Conservation (phyloP, 2,888 invertebrate genomes). For the Timema podura region DNA sequence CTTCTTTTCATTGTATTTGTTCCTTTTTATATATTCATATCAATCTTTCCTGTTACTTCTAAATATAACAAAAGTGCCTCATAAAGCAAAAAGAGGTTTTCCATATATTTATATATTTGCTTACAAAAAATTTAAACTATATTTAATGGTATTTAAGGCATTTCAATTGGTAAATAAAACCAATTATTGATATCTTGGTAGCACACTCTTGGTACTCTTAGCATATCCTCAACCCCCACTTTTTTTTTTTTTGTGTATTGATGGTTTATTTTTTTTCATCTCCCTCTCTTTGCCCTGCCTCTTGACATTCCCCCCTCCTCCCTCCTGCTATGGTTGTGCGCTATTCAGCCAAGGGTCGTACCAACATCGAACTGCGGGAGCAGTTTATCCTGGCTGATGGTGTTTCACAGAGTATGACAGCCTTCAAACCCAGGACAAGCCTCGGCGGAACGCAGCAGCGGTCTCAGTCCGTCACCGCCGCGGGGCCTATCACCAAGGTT, state of each 20-base stretch:
- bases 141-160: no score
- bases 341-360: slow-evolving; percentile 91
- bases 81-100: no score
- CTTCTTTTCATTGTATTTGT: no score
- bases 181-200: no score
- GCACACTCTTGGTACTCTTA: no score
- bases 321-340: slow-evolving; percentile 12
- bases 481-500: slow-evolving; percentile 93
- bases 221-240: no score
- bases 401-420: slow-evolving; percentile 97
- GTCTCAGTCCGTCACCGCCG: slow-evolving; percentile 35
- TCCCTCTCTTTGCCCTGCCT: slow-evolving; percentile 25
- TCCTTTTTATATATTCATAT: no score
- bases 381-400: slow-evolving; percentile 98
- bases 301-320: slow-evolving; percentile 18
- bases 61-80: no score
- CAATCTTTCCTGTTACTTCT: no score
- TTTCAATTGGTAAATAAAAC: no score
- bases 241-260: slow-evolving; percentile 35
- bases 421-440: slow-evolving; percentile 93
- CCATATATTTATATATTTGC: no score
- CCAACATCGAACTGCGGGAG: slow-evolving; percentile 98
- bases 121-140: no score
- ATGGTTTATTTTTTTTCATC: slow-evolving; percentile 33
- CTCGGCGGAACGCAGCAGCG: slow-evolving; percentile 69